Percentiles rank a stretch among this genome's conserved stretches.
Conservation (phyloP, 2,888 invertebrate species). For the Belgica antarctica region DNA sequence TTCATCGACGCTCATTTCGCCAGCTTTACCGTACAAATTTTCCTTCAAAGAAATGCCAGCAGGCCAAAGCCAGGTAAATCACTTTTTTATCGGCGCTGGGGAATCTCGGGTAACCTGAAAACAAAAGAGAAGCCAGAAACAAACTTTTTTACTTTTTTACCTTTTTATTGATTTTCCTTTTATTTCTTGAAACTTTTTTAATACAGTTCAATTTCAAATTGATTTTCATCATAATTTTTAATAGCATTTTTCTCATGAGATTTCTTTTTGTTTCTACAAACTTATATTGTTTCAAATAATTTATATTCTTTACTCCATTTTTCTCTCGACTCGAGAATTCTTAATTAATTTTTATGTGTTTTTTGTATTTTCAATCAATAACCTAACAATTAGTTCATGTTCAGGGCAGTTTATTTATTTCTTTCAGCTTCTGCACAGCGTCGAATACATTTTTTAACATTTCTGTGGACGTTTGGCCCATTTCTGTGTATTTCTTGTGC, state of each 20-base stretch:
- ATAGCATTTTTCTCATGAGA: background rate
- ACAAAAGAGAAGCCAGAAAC: background rate
- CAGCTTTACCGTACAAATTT: too few relatives aligned
- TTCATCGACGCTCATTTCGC: too few relatives aligned
- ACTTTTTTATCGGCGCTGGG: too few relatives aligned
- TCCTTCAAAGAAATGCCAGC: too few relatives aligned
- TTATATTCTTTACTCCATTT: background rate
- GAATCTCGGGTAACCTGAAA: too few relatives aligned
- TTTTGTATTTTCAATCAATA: conserved; percentile 9
- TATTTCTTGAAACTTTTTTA: conserved; percentile 18
- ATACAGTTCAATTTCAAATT: conserved; percentile 4
- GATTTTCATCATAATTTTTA: conserved; percentile 17
- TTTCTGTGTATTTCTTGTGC: background rate
- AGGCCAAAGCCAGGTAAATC: too few relatives aligned
- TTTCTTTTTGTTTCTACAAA: conserved; percentile 1
- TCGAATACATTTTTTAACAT: background rate
- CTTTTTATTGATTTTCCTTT: background rate
- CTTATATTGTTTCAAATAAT: background rate
- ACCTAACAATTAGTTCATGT: conserved; percentile 1
- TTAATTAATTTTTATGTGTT: conserved; percentile 8
- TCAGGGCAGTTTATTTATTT: conserved; percentile 13
- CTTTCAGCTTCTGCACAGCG: background rate
- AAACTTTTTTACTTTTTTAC: background rate
- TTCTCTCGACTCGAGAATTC: background rate
- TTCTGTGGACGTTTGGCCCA: background rate